Percentiles rank a stretch among this genome's conserved stretches.
phyloP scores from a whole-genome alignment of 2,888 invertebrate species.

The Poecilus cupreus region DNA sequence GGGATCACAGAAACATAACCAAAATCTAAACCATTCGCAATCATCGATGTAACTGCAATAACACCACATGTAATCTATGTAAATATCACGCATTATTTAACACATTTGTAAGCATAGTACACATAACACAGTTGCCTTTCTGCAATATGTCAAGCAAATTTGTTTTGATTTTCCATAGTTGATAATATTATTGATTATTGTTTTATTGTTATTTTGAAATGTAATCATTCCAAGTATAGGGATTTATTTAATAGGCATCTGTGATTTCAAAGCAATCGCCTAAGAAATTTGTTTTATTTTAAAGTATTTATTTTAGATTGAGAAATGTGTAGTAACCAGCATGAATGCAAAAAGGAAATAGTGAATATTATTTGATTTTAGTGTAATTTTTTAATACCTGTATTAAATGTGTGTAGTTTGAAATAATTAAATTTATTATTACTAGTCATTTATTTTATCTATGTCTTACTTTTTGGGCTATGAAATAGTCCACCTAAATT shows the following conservation, averaged over 20 bases:
- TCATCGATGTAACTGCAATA: constrained; percentile 66
- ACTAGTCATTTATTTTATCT: constrained; percentile 56
- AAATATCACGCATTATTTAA: constrained; percentile 59
- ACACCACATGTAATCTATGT: constrained; percentile 56
- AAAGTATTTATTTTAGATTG: constrained; percentile 56
- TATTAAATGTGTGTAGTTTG: constrained; percentile 54
- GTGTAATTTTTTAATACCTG: constrained; percentile 55
- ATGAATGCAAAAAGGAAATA: constrained; percentile 50
- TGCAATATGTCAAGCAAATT: constrained; percentile 61
- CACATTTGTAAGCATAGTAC: constrained; percentile 56
- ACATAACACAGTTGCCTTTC: constrained; percentile 62
- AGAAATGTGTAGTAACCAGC: constrained; percentile 58
- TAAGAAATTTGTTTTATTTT: constrained; percentile 58
- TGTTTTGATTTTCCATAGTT: constrained; percentile 58
- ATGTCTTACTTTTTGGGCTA: constrained; percentile 48
- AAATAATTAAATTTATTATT: constrained; percentile 53
- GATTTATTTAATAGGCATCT: constrained; percentile 54
- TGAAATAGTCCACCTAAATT: constrained; percentile 49
- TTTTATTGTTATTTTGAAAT: constrained; percentile 53
- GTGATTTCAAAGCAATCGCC: constrained; percentile 58
- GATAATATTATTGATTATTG: constrained; percentile 55
- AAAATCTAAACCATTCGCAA: constrained; percentile 68
- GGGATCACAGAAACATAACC: constrained; percentile 69
- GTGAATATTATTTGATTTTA: constrained; percentile 44
- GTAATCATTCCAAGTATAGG: constrained; percentile 58